Conservation (phyloP, 2,113 vertebrate genomes). For the Catharus bicknelli region DNA sequence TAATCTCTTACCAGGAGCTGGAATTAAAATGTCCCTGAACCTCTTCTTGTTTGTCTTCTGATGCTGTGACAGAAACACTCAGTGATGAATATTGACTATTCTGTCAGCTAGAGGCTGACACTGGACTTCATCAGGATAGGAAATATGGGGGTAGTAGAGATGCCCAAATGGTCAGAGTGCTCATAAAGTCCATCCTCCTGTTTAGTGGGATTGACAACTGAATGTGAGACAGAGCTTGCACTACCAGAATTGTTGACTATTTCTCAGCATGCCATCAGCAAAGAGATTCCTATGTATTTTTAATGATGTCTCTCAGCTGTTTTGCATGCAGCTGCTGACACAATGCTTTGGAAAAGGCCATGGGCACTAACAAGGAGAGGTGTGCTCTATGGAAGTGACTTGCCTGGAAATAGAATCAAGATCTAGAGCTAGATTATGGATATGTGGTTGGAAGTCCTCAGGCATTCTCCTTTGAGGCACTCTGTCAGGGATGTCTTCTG, state of each 20-base stretch:
- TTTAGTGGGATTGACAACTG: not conserved
- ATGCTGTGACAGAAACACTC: not conserved
- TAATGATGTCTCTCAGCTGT: not conserved
- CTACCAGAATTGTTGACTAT: not conserved
- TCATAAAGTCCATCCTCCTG: not conserved
- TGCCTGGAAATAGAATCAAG: not conserved
- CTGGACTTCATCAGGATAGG: accelerated
- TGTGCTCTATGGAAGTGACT: not conserved
- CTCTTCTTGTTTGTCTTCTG: not conserved
- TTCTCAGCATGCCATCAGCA: not conserved
- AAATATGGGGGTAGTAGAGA: not conserved
- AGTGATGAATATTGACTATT: not conserved
- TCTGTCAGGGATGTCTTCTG: not conserved
- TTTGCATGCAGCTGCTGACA: not conserved
- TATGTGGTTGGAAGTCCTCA: not conserved
- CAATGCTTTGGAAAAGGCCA: not conserved
- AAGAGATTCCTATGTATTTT: not conserved
- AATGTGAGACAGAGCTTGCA: not conserved
- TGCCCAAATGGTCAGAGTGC: not conserved
- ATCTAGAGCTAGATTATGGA: not conserved
- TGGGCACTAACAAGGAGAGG: not conserved
- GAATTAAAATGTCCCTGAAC: not conserved
- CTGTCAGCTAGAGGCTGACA: not conserved
- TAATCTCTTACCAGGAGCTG: not conserved
- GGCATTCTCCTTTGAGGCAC: not conserved